phyloP scores from a whole-genome alignment of 2,797 vertebrate species.

The Sebastes cheni region DNA sequence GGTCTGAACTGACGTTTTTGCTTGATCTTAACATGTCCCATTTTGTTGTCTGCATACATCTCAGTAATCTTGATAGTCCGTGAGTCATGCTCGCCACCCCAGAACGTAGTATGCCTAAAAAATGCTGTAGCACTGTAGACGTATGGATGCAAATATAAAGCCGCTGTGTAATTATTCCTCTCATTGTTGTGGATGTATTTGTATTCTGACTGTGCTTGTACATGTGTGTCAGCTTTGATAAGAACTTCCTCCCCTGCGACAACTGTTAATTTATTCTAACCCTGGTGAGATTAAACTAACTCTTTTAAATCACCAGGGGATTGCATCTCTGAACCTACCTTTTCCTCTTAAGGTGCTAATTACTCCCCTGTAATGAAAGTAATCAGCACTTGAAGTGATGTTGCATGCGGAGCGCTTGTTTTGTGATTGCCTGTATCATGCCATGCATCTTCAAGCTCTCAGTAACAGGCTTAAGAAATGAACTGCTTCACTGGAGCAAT shows the following conservation, averaged over 20 bases:
- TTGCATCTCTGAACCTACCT: conserved; percentile 48
- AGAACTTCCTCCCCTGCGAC: conserved; percentile 30
- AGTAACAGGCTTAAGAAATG: conserved; percentile 58
- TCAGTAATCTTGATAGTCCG: neutral
- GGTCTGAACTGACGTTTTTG: neutral
- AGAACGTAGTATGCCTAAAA: neutral
- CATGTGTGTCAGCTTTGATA: conserved; percentile 38
- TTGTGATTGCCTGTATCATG: conserved; percentile 64
- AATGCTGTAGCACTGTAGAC: neutral
- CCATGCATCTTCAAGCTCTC: conserved; percentile 49
- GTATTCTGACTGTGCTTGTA: conserved; percentile 14
- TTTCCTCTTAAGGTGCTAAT: conserved; percentile 67
- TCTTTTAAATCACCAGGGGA: conserved; percentile 55
- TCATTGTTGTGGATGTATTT: conserved; percentile 20
- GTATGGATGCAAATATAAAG: neutral
- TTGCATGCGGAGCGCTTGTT: conserved; percentile 40
- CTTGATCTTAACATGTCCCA: neutral
- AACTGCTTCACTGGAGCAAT: conserved; percentile 51
- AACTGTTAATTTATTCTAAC: conserved; percentile 55
- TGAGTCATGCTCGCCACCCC: neutral
- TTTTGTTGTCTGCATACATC: neutral
- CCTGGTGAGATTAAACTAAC: conserved; percentile 61
- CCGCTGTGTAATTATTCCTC: neutral
- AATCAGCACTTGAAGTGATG: conserved; percentile 65
- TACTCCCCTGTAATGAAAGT: conserved; percentile 70